A percentile compares a stretch with the other conserved stretches of the same genome.
phyloP scores from a whole-genome alignment of 1,140 invertebrate genomes.

The Manduca sexta region DNA sequence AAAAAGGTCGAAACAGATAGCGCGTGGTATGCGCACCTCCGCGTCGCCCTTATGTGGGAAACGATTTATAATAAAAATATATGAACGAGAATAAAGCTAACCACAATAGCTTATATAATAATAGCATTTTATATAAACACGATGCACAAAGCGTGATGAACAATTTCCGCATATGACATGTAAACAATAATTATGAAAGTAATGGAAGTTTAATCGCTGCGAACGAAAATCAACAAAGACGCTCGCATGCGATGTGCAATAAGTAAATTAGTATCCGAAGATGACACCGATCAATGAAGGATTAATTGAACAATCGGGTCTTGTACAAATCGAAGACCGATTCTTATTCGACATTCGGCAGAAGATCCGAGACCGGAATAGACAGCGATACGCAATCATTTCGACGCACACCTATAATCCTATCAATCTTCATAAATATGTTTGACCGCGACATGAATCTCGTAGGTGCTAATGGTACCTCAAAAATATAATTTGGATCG shows the following conservation, averaged over 20 bases:
- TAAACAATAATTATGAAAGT: constrained; percentile 37
- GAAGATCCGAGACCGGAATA: too few relatives aligned
- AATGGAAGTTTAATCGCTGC: constrained; percentile 14
- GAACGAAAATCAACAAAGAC: constrained; percentile 16
- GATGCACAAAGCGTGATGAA: constrained; percentile 7
- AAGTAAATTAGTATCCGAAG: constrained; percentile 22
- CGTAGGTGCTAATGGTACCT: too few relatives aligned
- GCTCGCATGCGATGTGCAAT: constrained; percentile 7
- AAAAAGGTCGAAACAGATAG: constrained; percentile 31
- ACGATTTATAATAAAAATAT: constrained; percentile 1
- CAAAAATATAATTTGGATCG: too few relatives aligned
- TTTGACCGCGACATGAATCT: too few relatives aligned
- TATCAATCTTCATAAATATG: too few relatives aligned
- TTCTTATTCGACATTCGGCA: constrained; percentile 12
- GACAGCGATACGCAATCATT: too few relatives aligned
- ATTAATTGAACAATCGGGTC: constrained; percentile 22
- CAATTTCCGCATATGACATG: constrained; percentile 32
- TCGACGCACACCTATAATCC: too few relatives aligned
- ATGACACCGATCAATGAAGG: constrained; percentile 18
- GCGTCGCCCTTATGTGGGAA: constrained; percentile 7
- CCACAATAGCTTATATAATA: neutral
- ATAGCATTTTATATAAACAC: constrained; percentile 10
- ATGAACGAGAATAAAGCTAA: constrained; percentile 5
- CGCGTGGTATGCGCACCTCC: constrained; percentile 8
- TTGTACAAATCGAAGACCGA: constrained; percentile 17